Conservation (phyloP, 2,797 vertebrate species). For the Nannoperca obscura region DNA sequence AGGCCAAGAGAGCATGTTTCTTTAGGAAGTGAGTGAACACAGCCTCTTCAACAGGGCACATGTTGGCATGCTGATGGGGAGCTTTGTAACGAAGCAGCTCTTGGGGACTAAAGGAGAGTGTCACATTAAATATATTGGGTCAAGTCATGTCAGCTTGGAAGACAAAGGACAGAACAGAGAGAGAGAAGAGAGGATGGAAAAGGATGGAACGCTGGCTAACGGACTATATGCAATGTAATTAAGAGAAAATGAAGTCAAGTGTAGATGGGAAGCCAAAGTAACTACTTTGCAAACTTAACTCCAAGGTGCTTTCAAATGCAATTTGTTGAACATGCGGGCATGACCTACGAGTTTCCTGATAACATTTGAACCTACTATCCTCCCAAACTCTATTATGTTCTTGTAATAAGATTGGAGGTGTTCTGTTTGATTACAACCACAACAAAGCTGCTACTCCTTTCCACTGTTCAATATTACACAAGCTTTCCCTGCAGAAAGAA, state of each 20-base stretch:
- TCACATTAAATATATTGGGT: constrained; percentile 41
- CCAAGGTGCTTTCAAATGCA: not conserved
- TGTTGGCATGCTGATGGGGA: constrained; percentile 46
- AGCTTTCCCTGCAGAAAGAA: not conserved
- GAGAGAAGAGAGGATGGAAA: not conserved
- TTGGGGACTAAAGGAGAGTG: constrained; percentile 41
- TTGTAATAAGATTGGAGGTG: not conserved
- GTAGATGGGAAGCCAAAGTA: not conserved
- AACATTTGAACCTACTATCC: not conserved
- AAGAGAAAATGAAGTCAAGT: constrained; percentile 18
- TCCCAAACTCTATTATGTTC: not conserved
- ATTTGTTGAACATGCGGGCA: not conserved
- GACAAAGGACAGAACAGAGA: constrained; percentile 12
- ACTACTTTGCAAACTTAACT: not conserved
- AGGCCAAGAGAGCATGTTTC: constrained; percentile 65
- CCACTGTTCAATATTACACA: not conserved
- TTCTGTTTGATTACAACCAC: not conserved
- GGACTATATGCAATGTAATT: not conserved
- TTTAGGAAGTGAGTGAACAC: constrained; percentile 33
- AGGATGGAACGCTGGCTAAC: not conserved
- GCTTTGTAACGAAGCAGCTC: constrained; percentile 41
- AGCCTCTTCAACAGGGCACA: constrained; percentile 23
- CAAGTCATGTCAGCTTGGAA: constrained; percentile 25
- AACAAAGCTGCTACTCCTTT: constrained; percentile 12
- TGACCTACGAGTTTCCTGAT: not conserved